Percentiles rank a stretch among this genome's conserved stretches.
Conservation (phyloP, 2,113 vertebrate species). For the Daphoenositta chrysoptera region DNA sequence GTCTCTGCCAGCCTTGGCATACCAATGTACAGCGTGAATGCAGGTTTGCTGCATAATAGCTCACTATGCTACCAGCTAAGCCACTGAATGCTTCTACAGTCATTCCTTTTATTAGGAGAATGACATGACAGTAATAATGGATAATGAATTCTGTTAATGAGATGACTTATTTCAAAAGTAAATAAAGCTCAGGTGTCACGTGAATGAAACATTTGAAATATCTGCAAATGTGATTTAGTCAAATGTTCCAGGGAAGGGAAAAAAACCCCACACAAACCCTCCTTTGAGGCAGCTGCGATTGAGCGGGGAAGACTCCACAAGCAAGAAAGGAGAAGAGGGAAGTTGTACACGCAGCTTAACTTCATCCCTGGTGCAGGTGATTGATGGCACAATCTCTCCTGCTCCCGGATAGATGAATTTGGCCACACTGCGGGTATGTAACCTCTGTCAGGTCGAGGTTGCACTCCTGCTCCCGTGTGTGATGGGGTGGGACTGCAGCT, state of each 20-base stretch:
- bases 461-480: fast-evolving
- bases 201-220: constrained; percentile 45
- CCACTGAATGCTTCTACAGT: constrained; percentile 59
- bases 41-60: constrained; percentile 52
- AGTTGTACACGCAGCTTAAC: background rate
- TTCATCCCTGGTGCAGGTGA: background rate
- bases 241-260: background rate
- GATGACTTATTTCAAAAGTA: constrained; percentile 64
- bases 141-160: constrained; percentile 64
- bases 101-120: constrained; percentile 51
- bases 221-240: constrained; percentile 50
- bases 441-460: background rate
- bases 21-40: constrained; percentile 22
- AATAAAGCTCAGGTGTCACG: constrained; percentile 64
- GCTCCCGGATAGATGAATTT: background rate
- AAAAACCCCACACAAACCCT: background rate
- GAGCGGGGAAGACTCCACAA: background rate
- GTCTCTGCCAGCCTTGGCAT: constrained; percentile 60
- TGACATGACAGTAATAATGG: constrained; percentile 70
- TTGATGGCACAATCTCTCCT: background rate
- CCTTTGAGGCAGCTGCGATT: background rate
- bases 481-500: background rate
- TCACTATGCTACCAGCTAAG: constrained; percentile 60
- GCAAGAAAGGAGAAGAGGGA: background rate
- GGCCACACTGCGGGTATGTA: background rate